These are phyloP conservation scores for Pipistrellus nathusii DNA, from an alignment of 2,797 vertebrate genomes.

Conservation along the genomic window DNA sequence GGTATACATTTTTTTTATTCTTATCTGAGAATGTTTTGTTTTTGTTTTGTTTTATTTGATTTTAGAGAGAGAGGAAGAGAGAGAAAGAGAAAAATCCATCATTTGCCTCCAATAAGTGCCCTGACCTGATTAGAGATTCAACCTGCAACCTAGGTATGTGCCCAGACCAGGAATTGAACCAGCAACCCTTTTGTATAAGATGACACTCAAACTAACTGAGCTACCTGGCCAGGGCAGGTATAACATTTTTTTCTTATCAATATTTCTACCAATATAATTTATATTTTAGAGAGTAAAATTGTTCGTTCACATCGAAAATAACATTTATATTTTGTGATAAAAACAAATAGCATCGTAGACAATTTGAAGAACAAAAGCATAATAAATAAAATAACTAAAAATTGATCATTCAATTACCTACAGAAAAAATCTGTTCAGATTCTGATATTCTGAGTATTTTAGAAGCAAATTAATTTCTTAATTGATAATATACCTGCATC, in stretches of 20 bases:
- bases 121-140: neutral
- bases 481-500: neutral
- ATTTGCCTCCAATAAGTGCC: neutral
- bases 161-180: neutral
- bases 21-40: neutral
- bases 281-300: neutral
- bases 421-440: neutral
- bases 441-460: slow-evolving; percentile 22
- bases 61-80: neutral
- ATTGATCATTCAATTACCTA: neutral
- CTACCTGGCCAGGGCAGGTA: neutral
- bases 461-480: neutral
- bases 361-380: neutral
- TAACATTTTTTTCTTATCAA: neutral
- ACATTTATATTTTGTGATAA: neutral
- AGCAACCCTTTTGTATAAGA: neutral
- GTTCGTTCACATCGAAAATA: neutral
- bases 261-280: neutral
- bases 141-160: neutral
- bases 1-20: neutral
- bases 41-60: neutral
- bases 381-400: neutral
- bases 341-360: neutral
- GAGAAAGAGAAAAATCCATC: neutral
- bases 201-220: neutral